phyloP scores from a whole-genome alignment of 2,888 invertebrate species.

The Oxyteleia sp. region DNA sequence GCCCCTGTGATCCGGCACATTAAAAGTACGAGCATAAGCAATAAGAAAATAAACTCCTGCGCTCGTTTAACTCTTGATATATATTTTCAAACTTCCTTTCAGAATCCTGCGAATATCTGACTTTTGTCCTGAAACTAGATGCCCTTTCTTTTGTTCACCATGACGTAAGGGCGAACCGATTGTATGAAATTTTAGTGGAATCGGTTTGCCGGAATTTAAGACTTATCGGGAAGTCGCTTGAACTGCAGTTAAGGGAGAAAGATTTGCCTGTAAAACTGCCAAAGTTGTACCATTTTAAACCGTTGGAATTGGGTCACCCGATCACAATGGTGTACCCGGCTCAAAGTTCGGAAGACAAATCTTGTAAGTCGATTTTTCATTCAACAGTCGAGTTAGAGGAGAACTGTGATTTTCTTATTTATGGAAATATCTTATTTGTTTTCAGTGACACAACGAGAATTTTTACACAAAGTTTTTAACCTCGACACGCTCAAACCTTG shows the following conservation, averaged over 20 bases:
- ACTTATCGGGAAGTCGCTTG: constrained; percentile 90
- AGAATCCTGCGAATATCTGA: constrained; percentile 88
- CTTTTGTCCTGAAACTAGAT: constrained; percentile 91
- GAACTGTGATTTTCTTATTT: too few relatives aligned
- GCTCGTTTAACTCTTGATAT: neutral
- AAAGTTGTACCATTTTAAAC: constrained; percentile 92
- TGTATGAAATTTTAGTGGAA: constrained; percentile 93
- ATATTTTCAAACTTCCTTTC: constrained; percentile 55
- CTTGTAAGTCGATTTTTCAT: too few relatives aligned
- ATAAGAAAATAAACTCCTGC: neutral
- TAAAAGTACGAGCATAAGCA: constrained; percentile 89
- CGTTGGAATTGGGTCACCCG: constrained; percentile 92
- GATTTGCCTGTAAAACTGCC: constrained; percentile 89
- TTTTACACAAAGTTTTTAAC: constrained; percentile 92
- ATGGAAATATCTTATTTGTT: too few relatives aligned
- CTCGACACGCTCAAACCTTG: constrained; percentile 91
- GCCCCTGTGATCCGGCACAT: constrained; percentile 90
- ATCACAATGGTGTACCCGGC: too few relatives aligned
- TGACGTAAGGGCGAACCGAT: constrained; percentile 89
- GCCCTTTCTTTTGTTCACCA: constrained; percentile 92
- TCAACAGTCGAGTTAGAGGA: too few relatives aligned
- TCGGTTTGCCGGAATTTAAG: constrained; percentile 92
- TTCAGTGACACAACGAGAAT: too few relatives aligned
- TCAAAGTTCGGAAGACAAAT: too few relatives aligned
- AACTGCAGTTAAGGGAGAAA: constrained; percentile 89